Conservation (phyloP, 2,113 vertebrate species). For the Ursus arctos region DNA sequence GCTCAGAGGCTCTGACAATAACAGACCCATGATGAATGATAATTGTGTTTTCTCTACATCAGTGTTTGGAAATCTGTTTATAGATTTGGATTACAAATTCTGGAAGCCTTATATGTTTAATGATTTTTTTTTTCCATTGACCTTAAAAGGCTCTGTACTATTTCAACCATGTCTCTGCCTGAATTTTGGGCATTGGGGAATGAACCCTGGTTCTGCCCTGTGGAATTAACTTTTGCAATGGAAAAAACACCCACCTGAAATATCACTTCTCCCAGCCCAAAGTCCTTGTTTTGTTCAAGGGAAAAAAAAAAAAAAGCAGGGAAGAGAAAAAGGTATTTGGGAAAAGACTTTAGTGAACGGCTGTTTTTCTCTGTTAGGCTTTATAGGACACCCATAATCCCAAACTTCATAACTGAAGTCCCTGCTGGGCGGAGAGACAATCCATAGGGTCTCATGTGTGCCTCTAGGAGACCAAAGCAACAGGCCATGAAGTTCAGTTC, state of each 20-base stretch:
- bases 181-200: neutral
- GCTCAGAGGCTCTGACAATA: conserved; percentile 63
- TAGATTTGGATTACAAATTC: conserved; percentile 74
- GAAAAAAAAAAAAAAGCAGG: neutral
- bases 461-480: neutral
- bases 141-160: conserved; percentile 53
- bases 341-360: neutral
- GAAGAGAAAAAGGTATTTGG: neutral
- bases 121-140: conserved; percentile 12
- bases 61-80: conserved; percentile 72
- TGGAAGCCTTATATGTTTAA: conserved; percentile 71
- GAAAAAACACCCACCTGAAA: neutral
- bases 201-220: neutral
- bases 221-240: neutral
- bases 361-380: neutral
- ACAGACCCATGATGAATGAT: conserved; percentile 51
- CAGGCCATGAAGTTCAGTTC: neutral
- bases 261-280: neutral
- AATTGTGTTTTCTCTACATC: conserved; percentile 46
- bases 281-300: neutral
- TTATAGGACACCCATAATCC: neutral
- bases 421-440: neutral
- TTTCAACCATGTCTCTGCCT: conserved; percentile 41
- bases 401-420: neutral
- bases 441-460: neutral